Evolutionary conservation across 2,113 vertebrate genomes (phyloP).

Genomic region (Chaetorhynchus papuensis): DNA sequence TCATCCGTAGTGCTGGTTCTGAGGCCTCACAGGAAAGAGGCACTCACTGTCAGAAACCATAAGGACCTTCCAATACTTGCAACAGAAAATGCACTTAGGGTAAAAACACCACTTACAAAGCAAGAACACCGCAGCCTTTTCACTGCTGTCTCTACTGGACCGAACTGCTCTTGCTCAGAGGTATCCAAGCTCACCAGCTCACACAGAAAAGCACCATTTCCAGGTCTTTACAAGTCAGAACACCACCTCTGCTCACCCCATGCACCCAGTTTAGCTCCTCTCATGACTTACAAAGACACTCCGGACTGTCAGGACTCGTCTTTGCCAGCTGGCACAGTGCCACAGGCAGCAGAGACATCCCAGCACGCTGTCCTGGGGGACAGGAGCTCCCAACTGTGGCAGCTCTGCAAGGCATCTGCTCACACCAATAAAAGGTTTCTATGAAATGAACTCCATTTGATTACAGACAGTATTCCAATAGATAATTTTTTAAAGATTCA

Average conservation of each 20-base stretch:
- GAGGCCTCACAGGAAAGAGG: neutral
- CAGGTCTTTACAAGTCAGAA: neutral
- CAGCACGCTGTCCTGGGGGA: neutral
- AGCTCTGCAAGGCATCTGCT: neutral
- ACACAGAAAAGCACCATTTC: neutral
- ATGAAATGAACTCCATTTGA: neutral
- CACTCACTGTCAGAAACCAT: neutral
- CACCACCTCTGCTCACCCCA: fast-evolving
- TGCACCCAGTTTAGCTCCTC: neutral
- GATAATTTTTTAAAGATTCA: neutral
- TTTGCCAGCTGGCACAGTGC: neutral
- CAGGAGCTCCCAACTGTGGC: neutral
- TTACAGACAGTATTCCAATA: neutral
- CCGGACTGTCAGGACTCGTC: neutral
- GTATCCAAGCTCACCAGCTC: neutral
- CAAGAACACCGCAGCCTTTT: neutral
- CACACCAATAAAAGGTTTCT: neutral
- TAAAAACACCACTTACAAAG: neutral
- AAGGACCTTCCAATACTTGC: neutral
- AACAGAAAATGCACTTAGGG: neutral
- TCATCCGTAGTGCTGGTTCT: neutral
- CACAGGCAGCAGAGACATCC: neutral
- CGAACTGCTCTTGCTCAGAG: neutral
- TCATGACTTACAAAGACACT: neutral
- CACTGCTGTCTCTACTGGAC: neutral